Evolutionary conservation across 2,797 vertebrate species (phyloP), one percentile per base, ranked within the genome.

Genomic region (Merluccius polli): DNA sequence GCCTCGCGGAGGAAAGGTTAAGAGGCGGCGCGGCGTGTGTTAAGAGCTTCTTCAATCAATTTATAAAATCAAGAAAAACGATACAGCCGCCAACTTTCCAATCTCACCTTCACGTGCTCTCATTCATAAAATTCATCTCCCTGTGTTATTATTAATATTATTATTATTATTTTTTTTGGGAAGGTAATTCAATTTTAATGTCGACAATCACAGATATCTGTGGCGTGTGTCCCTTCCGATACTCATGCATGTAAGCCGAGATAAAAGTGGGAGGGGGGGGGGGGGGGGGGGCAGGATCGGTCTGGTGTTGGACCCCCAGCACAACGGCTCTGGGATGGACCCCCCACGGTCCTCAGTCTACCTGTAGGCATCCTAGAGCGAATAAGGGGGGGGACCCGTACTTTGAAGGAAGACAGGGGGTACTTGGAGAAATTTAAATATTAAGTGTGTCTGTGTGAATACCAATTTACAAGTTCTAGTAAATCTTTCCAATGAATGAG

Each of bases 21-120:
- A 13, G 10, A 24, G 65, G 65, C 30, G 10, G 27, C 65, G 65
- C 63, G 3, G n/a, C 24, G 24, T 18, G 48, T 52, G 16, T 59
- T n/a, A n/a, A 59, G 52, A n/a, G 52, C 52, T 59, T 24, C 52
- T 59, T 59, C 52, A 59, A 59, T 59, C 52, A 59, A 59, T 59
- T 24, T 10, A 10, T 1, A 24, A 59, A 24, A 1, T 8, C 21
- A 59, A n/a, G 38, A 13, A 59, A 21, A 59, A 24, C 21, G 52
- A 24, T 59, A 59, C 52, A 59, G 52, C 21, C 52, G 21, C 52
- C 52, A 21, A 52, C 48, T 24, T 59, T 59, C n/a, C 52, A 59
- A 59, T 59, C 52, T 59, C 52, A 59, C 52, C 52, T 59, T 59
- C 52, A 59, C 52, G 3, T 6, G 52, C 52, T 59, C 52, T 59